phyloP scores from a whole-genome alignment of 2,113 vertebrate species.

The human (Homo sapiens) region GRCh38 chr14:103052501-103053000 shows the following conservation, averaged over 20 bases:
- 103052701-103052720: accelerated
- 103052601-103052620: background rate
- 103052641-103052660: background rate
- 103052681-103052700: background rate
- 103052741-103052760: background rate
- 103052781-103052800: too few relatives aligned
- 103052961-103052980: background rate
- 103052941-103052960: background rate
- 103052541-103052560: background rate
- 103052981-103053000: background rate
- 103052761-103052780: background rate
- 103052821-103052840: background rate
- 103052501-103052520: too few relatives aligned
- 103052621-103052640: background rate
- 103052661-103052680: background rate
- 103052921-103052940: background rate
- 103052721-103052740: accelerated
- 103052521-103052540: background rate
- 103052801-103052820: background rate
- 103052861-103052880: background rate
- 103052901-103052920: background rate
- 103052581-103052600: background rate
- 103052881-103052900: background rate
- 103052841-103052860: background rate
- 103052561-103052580: background rate